A percentile compares a stretch with the other conserved stretches of the same genome.
Evolutionary conservation across 2,797 vertebrate species (phyloP).

Genomic region (Poliocrania exsul): DNA sequence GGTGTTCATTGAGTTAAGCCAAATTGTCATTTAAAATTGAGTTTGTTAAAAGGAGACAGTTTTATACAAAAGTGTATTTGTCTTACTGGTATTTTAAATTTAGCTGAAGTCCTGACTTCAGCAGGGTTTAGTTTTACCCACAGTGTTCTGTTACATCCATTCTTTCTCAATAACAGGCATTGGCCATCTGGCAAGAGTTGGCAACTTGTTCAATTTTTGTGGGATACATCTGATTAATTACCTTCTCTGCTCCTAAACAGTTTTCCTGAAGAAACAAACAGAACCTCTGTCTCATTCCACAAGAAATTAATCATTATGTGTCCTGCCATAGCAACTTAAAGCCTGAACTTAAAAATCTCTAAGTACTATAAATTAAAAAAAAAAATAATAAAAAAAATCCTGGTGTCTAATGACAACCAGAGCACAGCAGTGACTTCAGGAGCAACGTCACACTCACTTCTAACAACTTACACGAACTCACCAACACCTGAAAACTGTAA

Average conservation of each 20-base stretch:
- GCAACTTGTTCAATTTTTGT: neutral
- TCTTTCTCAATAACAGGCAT: neutral
- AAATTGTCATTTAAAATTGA: neutral
- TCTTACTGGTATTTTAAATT: neutral
- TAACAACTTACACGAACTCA: neutral
- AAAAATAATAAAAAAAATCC: too few species aligned
- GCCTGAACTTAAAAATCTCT: neutral
- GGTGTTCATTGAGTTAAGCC: neutral
- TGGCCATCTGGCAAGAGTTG: neutral
- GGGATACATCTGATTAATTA: constrained; percentile 11
- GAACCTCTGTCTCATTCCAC: constrained; percentile 20
- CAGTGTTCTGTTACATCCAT: neutral
- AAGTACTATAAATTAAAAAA: neutral
- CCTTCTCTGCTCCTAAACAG: constrained; percentile 47
- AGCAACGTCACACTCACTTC: neutral
- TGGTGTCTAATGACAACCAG: too few species aligned
- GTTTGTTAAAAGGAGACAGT: neutral
- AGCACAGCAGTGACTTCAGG: neutral
- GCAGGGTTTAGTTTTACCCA: neutral
- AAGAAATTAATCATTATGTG: fast-evolving
- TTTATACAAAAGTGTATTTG: neutral
- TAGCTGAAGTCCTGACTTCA: neutral
- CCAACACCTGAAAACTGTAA: neutral
- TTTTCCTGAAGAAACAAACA: constrained; percentile 61
- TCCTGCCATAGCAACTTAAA: neutral